These are phyloP conservation scores for Drosophila mimica DNA, from an alignment of 2,888 invertebrate genomes.

Conservation along the genomic window DNA sequence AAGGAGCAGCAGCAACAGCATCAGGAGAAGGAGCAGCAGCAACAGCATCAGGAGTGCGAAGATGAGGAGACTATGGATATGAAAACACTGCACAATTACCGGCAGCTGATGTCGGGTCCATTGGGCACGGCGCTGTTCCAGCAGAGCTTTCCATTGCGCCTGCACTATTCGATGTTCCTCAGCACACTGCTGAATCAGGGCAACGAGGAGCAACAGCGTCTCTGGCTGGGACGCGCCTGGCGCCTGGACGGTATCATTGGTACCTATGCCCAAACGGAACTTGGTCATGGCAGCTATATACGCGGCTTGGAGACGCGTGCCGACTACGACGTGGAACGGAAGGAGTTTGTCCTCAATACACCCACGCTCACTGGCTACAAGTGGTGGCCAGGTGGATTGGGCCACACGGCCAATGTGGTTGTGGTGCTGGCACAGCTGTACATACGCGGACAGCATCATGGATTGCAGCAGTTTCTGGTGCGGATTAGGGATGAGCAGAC, in stretches of 20 bases:
- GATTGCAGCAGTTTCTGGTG: constrained; percentile 96
- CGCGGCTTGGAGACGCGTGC: constrained; percentile 95
- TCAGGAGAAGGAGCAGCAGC: constrained; percentile 86
- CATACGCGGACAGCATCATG: constrained; percentile 92
- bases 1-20: background rate
- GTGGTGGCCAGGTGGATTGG: constrained; percentile 99
- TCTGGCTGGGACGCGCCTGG: constrained; percentile 94
- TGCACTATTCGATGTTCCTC: constrained; percentile 97
- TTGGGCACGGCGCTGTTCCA: constrained; percentile 79
- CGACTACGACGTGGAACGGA: constrained; percentile 91
- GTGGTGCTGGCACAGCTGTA: constrained; percentile 96
- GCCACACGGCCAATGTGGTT: constrained; percentile 95
- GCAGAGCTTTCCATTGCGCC: constrained; percentile 86
- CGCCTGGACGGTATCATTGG: constrained; percentile 93
- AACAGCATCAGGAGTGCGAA: constrained; percentile 86
- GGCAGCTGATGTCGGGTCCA: constrained; percentile 72
- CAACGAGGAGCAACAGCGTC: constrained; percentile 92
- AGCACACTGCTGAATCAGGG: constrained; percentile 94
- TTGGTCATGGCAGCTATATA: constrained; percentile 97
- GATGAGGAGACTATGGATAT: constrained; percentile 74
- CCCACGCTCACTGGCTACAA: constrained; percentile 95
- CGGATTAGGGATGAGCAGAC: constrained; percentile 95
- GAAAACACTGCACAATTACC: constrained; percentile 64
- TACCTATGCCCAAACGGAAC: constrained; percentile 98
- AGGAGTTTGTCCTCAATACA: constrained; percentile 94